Conservation (phyloP, 1,140 invertebrate species). For the Uloborus diversus region DNA sequence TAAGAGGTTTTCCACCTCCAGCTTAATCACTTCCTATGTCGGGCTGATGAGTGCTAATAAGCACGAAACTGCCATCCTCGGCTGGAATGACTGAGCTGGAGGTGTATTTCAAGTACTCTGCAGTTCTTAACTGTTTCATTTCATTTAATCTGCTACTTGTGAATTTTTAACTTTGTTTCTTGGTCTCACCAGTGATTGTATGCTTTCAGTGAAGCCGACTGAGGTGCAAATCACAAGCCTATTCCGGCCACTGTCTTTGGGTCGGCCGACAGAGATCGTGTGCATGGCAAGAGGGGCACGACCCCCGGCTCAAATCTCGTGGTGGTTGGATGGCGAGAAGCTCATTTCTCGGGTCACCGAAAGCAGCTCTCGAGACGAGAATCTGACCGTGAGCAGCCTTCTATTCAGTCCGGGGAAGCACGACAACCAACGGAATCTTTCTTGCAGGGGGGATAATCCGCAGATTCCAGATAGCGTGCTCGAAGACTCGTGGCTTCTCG, state of each 20-base stretch:
- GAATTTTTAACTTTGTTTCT: too few species aligned
- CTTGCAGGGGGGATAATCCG: slow-evolving; percentile 60
- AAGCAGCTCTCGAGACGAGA: slow-evolving; percentile 77
- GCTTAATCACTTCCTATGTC: too few species aligned
- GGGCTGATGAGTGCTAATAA: too few species aligned
- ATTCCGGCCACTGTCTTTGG: slow-evolving; percentile 79
- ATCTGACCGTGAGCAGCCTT: slow-evolving; percentile 64
- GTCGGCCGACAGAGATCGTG: slow-evolving; percentile 82
- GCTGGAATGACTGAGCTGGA: too few species aligned
- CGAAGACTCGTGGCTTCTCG: slow-evolving; percentile 75
- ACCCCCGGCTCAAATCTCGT: slow-evolving; percentile 79
- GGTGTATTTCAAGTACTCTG: too few species aligned
- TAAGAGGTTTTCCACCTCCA: too few species aligned
- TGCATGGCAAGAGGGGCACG: slow-evolving; percentile 82
- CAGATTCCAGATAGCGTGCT: slow-evolving; percentile 70
- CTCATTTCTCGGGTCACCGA: slow-evolving; percentile 68
- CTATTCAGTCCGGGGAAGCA: slow-evolving; percentile 46
- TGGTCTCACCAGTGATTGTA: too few species aligned
- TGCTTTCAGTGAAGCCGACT: slow-evolving; percentile 79
- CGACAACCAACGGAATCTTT: slow-evolving; percentile 56
- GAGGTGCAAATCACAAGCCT: slow-evolving; percentile 82
- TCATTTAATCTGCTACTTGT: too few species aligned
- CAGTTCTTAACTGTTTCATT: too few species aligned
- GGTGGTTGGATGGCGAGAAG: slow-evolving; percentile 81
- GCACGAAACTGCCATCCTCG: too few species aligned